Evolutionary conservation across 2,888 invertebrate species (phyloP), one percentile per base, ranked within the genome.

Genomic region (Folsomia manolachei): DNA sequence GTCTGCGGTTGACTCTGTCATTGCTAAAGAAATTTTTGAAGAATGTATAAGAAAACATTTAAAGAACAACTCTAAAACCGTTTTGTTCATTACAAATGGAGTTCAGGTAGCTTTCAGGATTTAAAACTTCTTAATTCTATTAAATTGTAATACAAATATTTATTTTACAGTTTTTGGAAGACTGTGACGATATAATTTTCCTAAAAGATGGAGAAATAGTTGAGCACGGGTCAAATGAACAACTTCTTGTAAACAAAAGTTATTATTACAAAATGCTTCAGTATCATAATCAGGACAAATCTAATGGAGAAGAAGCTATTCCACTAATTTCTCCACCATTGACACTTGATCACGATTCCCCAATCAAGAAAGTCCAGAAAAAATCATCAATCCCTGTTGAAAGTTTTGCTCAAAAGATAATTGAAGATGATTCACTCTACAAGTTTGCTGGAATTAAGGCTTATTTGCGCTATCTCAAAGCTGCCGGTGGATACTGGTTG

Each of bases 1-100:
- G 4, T 86, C 86, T 75, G 87, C 88, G 19, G 87, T 88, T 0
- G 88, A 88, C 82, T 83, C 86, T 1, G 86, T 87, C 76, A 87
- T 88, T 69, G 87, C 87, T 1, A 86, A 86, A 81, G 85, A 86
- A 75, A 85, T 88, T 71, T 88, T 88, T 82, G 84, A 87, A 70
- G 81, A 86, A 69, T 83, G 83, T 25, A 82, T 85, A 26, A 81
- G 81, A 70, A 83, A 73, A 21, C 75, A 77, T 63, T 71, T 85
- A 18, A 77, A 79, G 39, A 82, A 82, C 19, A n/a, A n/a, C n/a
- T n/a, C n/a, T n/a, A 84, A 84, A 76, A 84, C 84, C 0, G 82
- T 84, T 27, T 70, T 85, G 2, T 80, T 85, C 70, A 84, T 84
- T 1, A 84, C 84, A 0, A 82, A 83, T 75, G 82, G 84, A 71